Evolutionary conservation across 2,113 vertebrate species (phyloP), one percentile per base, ranked within the genome.

Genomic region (Sylvietta virens): DNA sequence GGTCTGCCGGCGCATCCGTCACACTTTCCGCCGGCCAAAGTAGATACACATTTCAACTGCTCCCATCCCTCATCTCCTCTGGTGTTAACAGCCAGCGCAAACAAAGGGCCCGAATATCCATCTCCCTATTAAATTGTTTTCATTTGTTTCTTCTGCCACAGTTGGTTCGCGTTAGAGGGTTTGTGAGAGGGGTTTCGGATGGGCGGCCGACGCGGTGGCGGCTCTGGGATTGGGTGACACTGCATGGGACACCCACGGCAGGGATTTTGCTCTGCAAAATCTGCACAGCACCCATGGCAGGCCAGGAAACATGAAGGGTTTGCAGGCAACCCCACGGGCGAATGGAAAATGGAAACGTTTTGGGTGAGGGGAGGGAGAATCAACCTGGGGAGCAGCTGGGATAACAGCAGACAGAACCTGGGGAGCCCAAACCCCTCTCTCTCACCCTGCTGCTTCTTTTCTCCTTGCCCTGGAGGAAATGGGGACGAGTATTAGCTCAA

Each of bases 21-120:
- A 96, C 86, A 83, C 94, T 95, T 93, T 86, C 84, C 70, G 7
- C 50, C 37, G 20, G 91, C 90, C 94, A 86, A 88, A 95, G 94
- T 1, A 76, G 92, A 94, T 79, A 58, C 90, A 86, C 78, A 88
- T 96, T 94, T 69, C 79, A 57, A 78, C 73, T 44, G 72, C 93
- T 93, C 45, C 96, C 83, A 74, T 78, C 20, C 94, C 86, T 80
- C 76, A 2, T 60, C 93, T 96, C 80, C 72, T 74, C 92, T 56
- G 82, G 88, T 80, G 85, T 44, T 83, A 93, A 92, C 95, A 95
- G 94, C 74, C 93, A 82, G 82, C 40, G 24, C 94, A 90, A 94
- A 95, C 87, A 95, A 91, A 95, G 44, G 56, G 58, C 90, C 90
- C 11, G 3, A 77, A 53, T 3, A 94, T 57, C 94, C 95, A 44